Evolutionary conservation across 2,888 invertebrate species (phyloP), one percentile per base, ranked within the genome.

Genomic region (Melanostoma scalare): DNA sequence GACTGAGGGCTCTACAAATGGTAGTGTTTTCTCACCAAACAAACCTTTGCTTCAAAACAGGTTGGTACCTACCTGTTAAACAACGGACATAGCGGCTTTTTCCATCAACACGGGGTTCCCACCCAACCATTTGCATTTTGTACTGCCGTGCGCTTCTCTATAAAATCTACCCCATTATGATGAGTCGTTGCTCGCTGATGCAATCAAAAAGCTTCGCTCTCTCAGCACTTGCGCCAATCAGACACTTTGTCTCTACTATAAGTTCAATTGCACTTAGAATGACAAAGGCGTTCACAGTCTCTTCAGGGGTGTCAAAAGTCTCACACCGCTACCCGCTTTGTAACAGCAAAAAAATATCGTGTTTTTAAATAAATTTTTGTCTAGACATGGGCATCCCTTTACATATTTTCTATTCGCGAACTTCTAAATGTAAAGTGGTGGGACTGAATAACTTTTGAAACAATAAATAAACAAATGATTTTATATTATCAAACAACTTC

Each of bases 301-400:
- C 65, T 84, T 75, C 35, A 75, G 67, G 69, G 65, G 60, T 74
- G 84, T 74, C 73, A 65, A 84, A 84, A 84, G 79, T 74, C 79
- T 61, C 53, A 71, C 74, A 84, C 67, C 58, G 79, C 56, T 78
- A 52, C 31, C 63, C n/a, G 72, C 30, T 50, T 46, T 58, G 60
- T 42, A 72, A 35, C 56, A 52, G 77, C 20, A 58, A 72, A 20
- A 20, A 20, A 77, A 42, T 67, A 53, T 60, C 77, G 76, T 69
- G 52, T 61, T 48, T 20, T 20, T 20, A 20, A 20, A 20, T 20
- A 20, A 20, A 20, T 20, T 20, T 8, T 36, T 52, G 56, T 76
- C 46, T 80, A 58, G 42, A 61, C 36, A 20, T 65, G 71, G 60
- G 58, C 76, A 71, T 67, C 60, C 58, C 44, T 20, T 20, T 20